phyloP scores from a whole-genome alignment of 1,140 invertebrate species.

The Dendroctonus ponderosae region DNA sequence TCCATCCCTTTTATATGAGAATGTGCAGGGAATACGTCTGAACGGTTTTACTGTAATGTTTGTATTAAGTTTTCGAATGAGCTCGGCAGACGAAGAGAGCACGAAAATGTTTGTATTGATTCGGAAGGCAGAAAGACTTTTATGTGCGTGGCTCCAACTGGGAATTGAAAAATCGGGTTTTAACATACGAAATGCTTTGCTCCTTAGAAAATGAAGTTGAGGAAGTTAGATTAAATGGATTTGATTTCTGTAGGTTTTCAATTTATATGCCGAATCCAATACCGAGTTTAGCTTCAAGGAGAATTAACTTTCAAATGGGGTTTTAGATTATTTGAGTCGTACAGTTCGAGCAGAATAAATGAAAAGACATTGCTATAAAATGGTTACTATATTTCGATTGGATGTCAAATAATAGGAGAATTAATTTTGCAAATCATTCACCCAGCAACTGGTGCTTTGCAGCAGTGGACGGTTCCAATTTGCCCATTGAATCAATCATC shows the following conservation, averaged over 20 bases:
- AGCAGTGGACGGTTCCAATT: too few species aligned
- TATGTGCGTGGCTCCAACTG: slow-evolving; percentile 24
- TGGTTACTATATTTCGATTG: too few species aligned
- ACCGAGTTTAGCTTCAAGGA: background rate
- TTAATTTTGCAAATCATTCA: too few species aligned
- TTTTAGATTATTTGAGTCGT: background rate
- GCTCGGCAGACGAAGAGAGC: slow-evolving; percentile 9
- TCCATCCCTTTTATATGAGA: slow-evolving; percentile 9
- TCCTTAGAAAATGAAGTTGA: slow-evolving; percentile 19
- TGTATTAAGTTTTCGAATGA: slow-evolving; percentile 31
- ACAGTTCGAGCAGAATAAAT: too few species aligned
- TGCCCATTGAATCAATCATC: too few species aligned
- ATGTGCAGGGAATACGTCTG: slow-evolving; percentile 25
- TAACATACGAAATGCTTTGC: slow-evolving; percentile 25
- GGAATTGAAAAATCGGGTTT: slow-evolving; percentile 24
- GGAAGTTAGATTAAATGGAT: slow-evolving; percentile 23
- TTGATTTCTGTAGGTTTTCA: slow-evolving; percentile 22
- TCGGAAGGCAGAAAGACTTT: slow-evolving; percentile 18
- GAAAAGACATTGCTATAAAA: too few species aligned
- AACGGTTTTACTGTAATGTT: slow-evolving; percentile 30
- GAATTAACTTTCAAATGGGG: slow-evolving; percentile 11
- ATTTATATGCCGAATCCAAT: slow-evolving; percentile 13
- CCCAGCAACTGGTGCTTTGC: too few species aligned
- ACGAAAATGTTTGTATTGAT: slow-evolving; percentile 32
- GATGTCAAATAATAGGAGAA: too few species aligned